Evolutionary conservation across 2,888 invertebrate species (phyloP).

Genomic region (Zonitis immaculata): DNA sequence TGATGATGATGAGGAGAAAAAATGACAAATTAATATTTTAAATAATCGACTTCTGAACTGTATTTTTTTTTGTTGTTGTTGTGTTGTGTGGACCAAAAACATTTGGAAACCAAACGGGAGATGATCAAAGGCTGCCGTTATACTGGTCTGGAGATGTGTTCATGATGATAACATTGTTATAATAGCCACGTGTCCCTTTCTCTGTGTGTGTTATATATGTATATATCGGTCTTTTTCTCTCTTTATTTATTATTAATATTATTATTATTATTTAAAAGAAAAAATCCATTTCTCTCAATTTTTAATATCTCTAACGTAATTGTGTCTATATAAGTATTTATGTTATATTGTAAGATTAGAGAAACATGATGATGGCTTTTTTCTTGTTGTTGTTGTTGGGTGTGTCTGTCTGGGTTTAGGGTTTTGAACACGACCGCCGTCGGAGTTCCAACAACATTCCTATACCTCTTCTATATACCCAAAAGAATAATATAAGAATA

Average conservation of each 20-base stretch:
- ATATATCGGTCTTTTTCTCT: neutral
- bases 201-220: no score
- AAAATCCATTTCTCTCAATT: no score
- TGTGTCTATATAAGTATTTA: no score
- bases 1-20: no score
- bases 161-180: constrained; percentile 1
- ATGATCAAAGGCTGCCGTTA: constrained; percentile 4
- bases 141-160: neutral
- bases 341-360: neutral
- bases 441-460: constrained; percentile 1
- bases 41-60: no score
- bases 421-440: constrained; percentile 1
- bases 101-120: no score
- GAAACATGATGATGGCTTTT: neutral
- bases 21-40: no score
- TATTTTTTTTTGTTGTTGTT: no score
- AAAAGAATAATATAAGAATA: neutral
- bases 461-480: neutral
- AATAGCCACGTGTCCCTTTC: constrained; percentile 2
- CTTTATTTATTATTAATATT: no score
- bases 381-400: neutral
- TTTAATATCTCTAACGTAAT: no score
- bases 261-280: no score
- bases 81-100: no score
- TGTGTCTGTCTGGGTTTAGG: constrained; percentile 2